Evolutionary conservation across 1,140 invertebrate species (phyloP).

Genomic region (Temnothorax curvispinosus): DNA sequence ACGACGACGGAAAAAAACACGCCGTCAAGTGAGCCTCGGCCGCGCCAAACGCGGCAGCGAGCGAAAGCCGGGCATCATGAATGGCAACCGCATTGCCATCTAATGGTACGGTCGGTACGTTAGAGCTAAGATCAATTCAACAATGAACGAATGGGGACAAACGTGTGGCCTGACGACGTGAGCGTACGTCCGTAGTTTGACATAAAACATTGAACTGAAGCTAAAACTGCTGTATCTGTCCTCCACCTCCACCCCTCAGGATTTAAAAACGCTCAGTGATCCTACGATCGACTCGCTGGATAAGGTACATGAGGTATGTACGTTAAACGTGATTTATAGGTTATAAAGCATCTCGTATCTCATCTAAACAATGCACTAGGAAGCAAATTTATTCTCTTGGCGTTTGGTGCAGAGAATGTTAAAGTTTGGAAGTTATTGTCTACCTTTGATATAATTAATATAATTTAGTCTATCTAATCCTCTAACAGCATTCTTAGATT

Average conservation of each 20-base stretch:
- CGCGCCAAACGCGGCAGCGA: not conserved
- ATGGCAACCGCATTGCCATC: slow-evolving; percentile 31
- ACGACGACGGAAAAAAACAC: not conserved
- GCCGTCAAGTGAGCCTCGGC: not conserved
- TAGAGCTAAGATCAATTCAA: too few species aligned
- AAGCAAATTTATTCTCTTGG: too few species aligned
- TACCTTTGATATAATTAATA: too few species aligned
- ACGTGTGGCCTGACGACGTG: too few species aligned
- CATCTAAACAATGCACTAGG: not conserved
- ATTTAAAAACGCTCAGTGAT: not conserved
- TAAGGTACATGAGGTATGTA: not conserved
- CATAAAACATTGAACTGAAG: not conserved
- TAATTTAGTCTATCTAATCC: not conserved
- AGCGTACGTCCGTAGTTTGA: not conserved
- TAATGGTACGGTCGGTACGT: not conserved
- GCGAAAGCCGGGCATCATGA: not conserved
- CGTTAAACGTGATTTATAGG: not conserved
- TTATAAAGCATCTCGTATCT: not conserved
- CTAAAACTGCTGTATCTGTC: not conserved
- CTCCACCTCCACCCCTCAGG: too few species aligned
- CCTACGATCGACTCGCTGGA: not conserved
- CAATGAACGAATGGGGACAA: too few species aligned
- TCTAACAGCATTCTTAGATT: not conserved
- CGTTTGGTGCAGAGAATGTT: not conserved
- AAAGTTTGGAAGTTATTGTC: not conserved